phyloP scores from a whole-genome alignment of 2,888 invertebrate species.

The Leptothorax acervorum region DNA sequence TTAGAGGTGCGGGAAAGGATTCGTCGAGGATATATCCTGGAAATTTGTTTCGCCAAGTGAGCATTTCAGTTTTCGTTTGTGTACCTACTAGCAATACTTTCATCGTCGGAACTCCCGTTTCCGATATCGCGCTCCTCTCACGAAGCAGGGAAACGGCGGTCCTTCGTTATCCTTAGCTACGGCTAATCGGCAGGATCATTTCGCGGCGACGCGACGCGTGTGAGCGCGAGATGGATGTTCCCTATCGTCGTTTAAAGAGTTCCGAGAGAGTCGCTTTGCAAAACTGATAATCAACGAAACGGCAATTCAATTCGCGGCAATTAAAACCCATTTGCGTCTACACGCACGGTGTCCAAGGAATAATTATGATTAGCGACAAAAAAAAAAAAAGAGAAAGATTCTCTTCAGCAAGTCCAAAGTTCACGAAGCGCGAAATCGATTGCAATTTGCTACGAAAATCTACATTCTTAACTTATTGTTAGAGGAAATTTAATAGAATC shows the following conservation, averaged over 20 bases:
- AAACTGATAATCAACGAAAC: slow-evolving; percentile 1
- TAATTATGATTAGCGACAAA: neutral
- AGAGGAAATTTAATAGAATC: neutral
- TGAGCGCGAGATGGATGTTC: neutral
- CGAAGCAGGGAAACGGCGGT: neutral
- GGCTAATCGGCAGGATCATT: slow-evolving; percentile 1
- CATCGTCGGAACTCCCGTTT: slow-evolving; percentile 10
- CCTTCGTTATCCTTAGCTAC: neutral
- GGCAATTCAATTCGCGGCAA: neutral
- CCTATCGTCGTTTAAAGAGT: neutral
- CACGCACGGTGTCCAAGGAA: neutral
- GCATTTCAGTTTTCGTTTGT: slow-evolving; percentile 21
- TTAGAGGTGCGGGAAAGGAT: neutral
- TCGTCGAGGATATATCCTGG: neutral
- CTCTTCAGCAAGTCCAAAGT: neutral
- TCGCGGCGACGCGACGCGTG: neutral
- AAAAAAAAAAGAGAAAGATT: neutral
- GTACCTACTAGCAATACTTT: slow-evolving; percentile 12
- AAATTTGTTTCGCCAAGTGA: slow-evolving; percentile 10
- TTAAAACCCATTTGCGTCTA: neutral
- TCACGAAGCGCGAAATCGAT: neutral
- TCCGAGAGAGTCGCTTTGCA: neutral
- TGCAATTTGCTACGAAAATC: neutral
- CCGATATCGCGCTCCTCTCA: neutral
- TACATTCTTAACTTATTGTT: neutral